Percentiles rank a stretch among this genome's conserved stretches.
phyloP scores from a whole-genome alignment of 2,113 vertebrate genomes.

The Pedionomus torquatus region DNA sequence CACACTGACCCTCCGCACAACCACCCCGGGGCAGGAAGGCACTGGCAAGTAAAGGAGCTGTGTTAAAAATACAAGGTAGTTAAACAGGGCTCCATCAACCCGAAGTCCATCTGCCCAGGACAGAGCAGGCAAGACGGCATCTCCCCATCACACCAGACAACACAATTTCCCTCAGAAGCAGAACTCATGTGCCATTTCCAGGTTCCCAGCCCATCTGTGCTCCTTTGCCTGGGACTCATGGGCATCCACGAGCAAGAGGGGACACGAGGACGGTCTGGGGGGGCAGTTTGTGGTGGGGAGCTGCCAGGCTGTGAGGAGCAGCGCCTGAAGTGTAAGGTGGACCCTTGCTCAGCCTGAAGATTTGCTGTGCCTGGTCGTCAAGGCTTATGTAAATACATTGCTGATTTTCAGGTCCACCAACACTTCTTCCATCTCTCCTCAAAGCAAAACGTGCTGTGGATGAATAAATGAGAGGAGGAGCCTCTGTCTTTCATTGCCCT shows the following conservation, averaged over 20 bases:
- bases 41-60: rapidly evolving
- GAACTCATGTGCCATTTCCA: neutral
- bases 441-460: neutral
- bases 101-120: rapidly evolving
- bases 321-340: neutral
- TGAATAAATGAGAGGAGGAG: neutral
- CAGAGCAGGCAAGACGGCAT: neutral
- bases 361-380: neutral
- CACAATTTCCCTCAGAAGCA: neutral
- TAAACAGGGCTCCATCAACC: neutral
- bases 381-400: rapidly evolving
- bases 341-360: neutral
- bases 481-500: rapidly evolving
- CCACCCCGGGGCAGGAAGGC: neutral
- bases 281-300: rapidly evolving
- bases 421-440: neutral
- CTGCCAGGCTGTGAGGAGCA: neutral
- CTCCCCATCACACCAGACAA: neutral
- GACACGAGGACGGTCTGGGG: rapidly evolving
- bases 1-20: rapidly evolving
- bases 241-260: neutral
- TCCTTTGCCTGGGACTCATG: rapidly evolving
- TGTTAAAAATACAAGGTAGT: neutral
- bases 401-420: neutral
- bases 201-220: neutral